phyloP scores from a whole-genome alignment of 1,140 invertebrate genomes.

The Lepidostoma basale region DNA sequence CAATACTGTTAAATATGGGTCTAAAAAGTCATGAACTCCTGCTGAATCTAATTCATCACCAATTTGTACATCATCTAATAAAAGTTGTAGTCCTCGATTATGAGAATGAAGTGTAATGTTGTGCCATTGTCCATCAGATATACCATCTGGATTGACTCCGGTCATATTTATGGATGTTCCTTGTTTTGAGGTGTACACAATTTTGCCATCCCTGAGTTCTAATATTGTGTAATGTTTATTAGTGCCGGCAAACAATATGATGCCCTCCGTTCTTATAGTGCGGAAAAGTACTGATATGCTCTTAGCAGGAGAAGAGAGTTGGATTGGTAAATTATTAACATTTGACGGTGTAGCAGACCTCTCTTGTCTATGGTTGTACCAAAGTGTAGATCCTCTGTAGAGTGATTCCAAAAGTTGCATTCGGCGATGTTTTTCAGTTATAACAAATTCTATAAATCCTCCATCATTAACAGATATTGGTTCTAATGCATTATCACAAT shows the following conservation, averaged over 20 bases:
- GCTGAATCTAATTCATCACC: slow-evolving; percentile 84
- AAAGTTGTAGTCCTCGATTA: slow-evolving; percentile 71
- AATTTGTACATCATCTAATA: slow-evolving; percentile 71
- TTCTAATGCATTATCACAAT: slow-evolving; percentile 78
- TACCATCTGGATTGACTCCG: slow-evolving; percentile 58
- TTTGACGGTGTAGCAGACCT: slow-evolving; percentile 48
- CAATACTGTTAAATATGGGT: slow-evolving; percentile 83
- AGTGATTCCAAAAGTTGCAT: slow-evolving; percentile 82
- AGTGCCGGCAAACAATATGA: slow-evolving; percentile 82
- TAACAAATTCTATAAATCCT: slow-evolving; percentile 78
- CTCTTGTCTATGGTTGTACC: slow-evolving; percentile 62
- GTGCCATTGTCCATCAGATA: slow-evolving; percentile 86
- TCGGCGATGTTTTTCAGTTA: slow-evolving; percentile 82
- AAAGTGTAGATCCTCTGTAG: slow-evolving; percentile 74
- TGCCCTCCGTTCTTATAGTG: slow-evolving; percentile 75
- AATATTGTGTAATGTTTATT: slow-evolving; percentile 87
- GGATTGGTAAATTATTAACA: slow-evolving; percentile 46
- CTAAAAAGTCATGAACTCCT: slow-evolving; percentile 88
- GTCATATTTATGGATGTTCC: slow-evolving; percentile 83
- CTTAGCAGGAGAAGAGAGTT: slow-evolving; percentile 64
- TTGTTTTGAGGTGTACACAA: slow-evolving; percentile 78
- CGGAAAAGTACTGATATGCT: slow-evolving; percentile 81
- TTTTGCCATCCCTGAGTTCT: slow-evolving; percentile 73
- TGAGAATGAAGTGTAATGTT: slow-evolving; percentile 76
- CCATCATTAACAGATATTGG: slow-evolving; percentile 79